Evolutionary conservation across 2,113 vertebrate genomes (phyloP), one percentile per base, ranked within the genome.

Genomic region (Falco punctatus): DNA sequence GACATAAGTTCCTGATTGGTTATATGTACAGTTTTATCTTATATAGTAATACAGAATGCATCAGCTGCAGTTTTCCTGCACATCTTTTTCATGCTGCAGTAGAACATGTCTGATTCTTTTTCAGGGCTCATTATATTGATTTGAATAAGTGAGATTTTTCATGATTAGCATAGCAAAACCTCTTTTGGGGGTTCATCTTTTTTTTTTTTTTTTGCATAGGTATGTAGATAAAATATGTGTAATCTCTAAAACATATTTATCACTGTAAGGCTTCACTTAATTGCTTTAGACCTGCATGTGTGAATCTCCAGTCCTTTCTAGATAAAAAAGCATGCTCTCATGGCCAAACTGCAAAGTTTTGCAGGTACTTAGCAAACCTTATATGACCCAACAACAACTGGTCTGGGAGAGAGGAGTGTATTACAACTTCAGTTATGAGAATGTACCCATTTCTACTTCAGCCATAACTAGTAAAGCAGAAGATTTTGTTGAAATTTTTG

Each of bases 151-250:
- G 11, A 44, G 3, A 30, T 49, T 86, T 95, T 51, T 91, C 44
- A 59, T 28, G 27, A 24, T 40, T 86, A 58, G 9, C 0, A 1
- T 5, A 80, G 15, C 0, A 8, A 80, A 89, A 51, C 3, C 0
- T 24, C 42, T 65, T 46, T 7, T 8, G 3, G 2, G 6, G 9
- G 6, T 11, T 81, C 8, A 21, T 67, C 5, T 82, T 66, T 82
- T 30, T 38, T 35, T 35, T 35, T 35, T 35, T 35, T 38, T 38
- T 61, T 79, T 49, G 49, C 18, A 70, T 52, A 27, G 52, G 11
- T 21, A 24, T 28, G 46, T 51, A 13, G 21, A n/a, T 28, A 61
- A 66, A 66, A 33, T 77, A 66, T 7, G 16, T 65, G 11, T 35
- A 30, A 82, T 21, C 27, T 22, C 38, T 24, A 51, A 78, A 85